These are phyloP conservation scores for Telmatherina bonti DNA, from an alignment of 2,797 vertebrate species.

Conservation along the genomic window DNA sequence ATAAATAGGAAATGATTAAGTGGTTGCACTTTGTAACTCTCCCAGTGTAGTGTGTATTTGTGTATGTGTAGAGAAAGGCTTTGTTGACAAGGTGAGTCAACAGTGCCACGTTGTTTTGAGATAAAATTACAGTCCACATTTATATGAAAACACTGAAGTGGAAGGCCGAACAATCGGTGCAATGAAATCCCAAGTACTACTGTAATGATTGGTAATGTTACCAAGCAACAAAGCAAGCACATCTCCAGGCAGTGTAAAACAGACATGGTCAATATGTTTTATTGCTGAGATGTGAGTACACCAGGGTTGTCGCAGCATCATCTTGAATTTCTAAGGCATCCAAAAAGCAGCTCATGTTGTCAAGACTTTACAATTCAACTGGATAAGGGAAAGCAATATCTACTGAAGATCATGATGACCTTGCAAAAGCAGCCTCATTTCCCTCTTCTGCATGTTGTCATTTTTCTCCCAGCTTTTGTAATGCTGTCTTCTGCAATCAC, in stretches of 20 bases:
- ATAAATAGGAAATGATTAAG: neutral
- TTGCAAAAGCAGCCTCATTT: neutral
- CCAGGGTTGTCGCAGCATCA: neutral
- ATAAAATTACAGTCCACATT: slow-evolving; percentile 15
- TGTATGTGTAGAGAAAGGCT: neutral
- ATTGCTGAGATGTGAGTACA: neutral
- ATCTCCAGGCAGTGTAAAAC: neutral
- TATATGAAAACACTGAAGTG: neutral
- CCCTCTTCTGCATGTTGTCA: no score
- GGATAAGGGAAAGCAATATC: neutral
- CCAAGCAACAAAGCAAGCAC: slow-evolving; percentile 8
- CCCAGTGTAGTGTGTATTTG: neutral
- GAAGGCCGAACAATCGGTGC: neutral
- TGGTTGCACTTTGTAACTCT: slow-evolving; percentile 2
- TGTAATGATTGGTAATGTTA: neutral
- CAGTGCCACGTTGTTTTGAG: neutral
- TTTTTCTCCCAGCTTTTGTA: no score
- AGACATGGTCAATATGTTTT: neutral
- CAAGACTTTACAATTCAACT: neutral
- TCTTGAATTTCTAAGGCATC: neutral
- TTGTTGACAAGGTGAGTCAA: slow-evolving; percentile 16
- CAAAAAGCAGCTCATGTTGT: neutral
- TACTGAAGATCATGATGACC: neutral
- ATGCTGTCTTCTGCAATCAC: no score
- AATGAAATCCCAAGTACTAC: slow-evolving; percentile 1